phyloP scores from a whole-genome alignment of 2,888 invertebrate species.

The Acleris cristana region DNA sequence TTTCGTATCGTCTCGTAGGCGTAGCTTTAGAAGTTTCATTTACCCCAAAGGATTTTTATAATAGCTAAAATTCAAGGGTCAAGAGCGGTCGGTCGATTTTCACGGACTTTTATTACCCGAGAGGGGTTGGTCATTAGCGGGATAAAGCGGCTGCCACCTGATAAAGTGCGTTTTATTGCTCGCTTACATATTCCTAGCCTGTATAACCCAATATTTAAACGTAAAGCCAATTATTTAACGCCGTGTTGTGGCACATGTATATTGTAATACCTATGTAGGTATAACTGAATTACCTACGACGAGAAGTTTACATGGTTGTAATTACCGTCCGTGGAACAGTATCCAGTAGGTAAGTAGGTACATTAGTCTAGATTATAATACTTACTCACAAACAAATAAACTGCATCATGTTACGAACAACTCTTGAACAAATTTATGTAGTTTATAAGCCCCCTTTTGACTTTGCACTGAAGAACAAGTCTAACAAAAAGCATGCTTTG shows the following conservation, averaged over 20 bases:
- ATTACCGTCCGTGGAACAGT: too few species aligned
- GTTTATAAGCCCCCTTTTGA: too few species aligned
- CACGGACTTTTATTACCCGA: slow-evolving; percentile 79
- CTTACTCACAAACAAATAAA: too few species aligned
- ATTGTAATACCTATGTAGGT: background rate
- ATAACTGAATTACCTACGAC: too few species aligned
- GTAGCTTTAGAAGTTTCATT: background rate
- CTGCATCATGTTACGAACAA: too few species aligned
- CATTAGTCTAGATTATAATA: too few species aligned
- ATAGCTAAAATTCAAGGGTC: slow-evolving; percentile 52
- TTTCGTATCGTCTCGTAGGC: too few species aligned
- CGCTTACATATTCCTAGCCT: slow-evolving; percentile 70
- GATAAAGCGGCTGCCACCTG: slow-evolving; percentile 82
- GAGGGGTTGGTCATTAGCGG: slow-evolving; percentile 83
- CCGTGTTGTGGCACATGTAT: background rate
- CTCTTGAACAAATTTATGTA: too few species aligned
- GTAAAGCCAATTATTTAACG: slow-evolving; percentile 23
- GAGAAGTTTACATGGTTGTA: too few species aligned
- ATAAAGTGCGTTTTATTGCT: slow-evolving; percentile 84
- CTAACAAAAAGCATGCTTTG: too few species aligned
- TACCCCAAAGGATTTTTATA: background rate
- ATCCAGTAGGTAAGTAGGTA: too few species aligned
- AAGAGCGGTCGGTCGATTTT: slow-evolving; percentile 49
- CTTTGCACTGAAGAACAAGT: too few species aligned
- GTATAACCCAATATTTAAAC: slow-evolving; percentile 45